These are phyloP conservation scores for Dorcus parallelipipedus DNA, from an alignment of 2,888 invertebrate genomes.

Conservation along the genomic window DNA sequence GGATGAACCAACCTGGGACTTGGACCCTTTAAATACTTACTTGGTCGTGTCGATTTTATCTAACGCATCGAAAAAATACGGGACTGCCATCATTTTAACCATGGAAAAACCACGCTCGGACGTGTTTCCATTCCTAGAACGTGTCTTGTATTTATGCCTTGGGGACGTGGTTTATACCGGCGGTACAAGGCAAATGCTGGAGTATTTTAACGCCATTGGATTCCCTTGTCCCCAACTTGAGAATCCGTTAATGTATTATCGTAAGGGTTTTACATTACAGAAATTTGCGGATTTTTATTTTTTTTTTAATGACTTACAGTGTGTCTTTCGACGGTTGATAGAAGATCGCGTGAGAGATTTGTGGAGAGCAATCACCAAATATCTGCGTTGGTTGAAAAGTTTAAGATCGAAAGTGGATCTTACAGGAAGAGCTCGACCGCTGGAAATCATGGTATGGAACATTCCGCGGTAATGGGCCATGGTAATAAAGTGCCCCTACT, in stretches of 20 bases:
- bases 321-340: conserved; percentile 72
- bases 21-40: conserved; percentile 94
- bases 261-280: conserved; percentile 56
- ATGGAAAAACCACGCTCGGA: conserved; percentile 93
- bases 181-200: conserved; percentile 86
- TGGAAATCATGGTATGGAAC: conserved; percentile 51
- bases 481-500: conserved; percentile 69
- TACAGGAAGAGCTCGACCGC: conserved; percentile 63
- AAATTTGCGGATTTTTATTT: not conserved
- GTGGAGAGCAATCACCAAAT: conserved; percentile 93
- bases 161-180: conserved; percentile 91
- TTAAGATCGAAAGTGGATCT: conserved; percentile 79
- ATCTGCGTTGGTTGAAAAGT: conserved; percentile 85
- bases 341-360: conserved; percentile 84
- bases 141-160: conserved; percentile 84
- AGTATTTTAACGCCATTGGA: conserved; percentile 92
- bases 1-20: conserved; percentile 92
- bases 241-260: conserved; percentile 96
- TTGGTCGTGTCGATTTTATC: conserved; percentile 91
- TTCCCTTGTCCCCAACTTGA: conserved; percentile 96
- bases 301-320: conserved; percentile 53
- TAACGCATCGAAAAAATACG: conserved; percentile 84
- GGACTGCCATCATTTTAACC: conserved; percentile 84
- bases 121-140: conserved; percentile 92
- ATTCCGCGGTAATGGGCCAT: conserved; percentile 53